A percentile compares a stretch with the other conserved stretches of the same genome.
Conservation (phyloP, 2,797 vertebrate genomes). For the Tenualosa ilisha region DNA sequence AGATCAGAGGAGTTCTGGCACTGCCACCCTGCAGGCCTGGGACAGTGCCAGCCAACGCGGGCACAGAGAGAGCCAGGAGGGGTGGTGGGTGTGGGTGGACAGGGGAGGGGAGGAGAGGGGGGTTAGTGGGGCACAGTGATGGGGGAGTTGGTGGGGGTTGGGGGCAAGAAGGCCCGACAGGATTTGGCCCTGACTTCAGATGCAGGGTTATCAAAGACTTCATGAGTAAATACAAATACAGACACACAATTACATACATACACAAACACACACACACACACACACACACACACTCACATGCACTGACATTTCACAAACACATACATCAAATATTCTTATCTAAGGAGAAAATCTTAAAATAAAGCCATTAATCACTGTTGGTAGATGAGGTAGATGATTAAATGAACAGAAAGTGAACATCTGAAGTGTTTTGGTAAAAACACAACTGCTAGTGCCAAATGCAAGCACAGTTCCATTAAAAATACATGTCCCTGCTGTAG, state of each 20-base stretch:
- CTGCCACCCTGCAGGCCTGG: slow-evolving; percentile 22
- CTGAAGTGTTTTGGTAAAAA: not conserved
- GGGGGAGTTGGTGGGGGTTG: slow-evolving; percentile 1
- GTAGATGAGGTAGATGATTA: not conserved
- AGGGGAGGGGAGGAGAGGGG: not conserved
- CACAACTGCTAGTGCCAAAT: not conserved
- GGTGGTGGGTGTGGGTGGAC: not conserved
- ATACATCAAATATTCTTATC: not conserved
- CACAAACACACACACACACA: not conserved
- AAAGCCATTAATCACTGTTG: not conserved
- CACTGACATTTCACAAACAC: not conserved
- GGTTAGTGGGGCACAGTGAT: not conserved
- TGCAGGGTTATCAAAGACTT: slow-evolving; percentile 1
- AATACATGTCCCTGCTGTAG: not conserved
- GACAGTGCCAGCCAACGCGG: not conserved
- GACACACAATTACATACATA: not conserved
- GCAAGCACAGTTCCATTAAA: not conserved
- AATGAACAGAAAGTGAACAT: not conserved
- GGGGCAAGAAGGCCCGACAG: not conserved
- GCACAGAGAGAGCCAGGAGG: not conserved
- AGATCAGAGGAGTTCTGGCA: slow-evolving; percentile 19
- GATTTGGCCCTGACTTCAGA: slow-evolving; percentile 15
- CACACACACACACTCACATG: not conserved
- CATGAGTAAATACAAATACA: not conserved
- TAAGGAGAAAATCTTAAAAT: not conserved